Evolutionary conservation across 2,888 invertebrate genomes (phyloP), one percentile per base, ranked within the genome.

Genomic region (Helicoverpa assulta): DNA sequence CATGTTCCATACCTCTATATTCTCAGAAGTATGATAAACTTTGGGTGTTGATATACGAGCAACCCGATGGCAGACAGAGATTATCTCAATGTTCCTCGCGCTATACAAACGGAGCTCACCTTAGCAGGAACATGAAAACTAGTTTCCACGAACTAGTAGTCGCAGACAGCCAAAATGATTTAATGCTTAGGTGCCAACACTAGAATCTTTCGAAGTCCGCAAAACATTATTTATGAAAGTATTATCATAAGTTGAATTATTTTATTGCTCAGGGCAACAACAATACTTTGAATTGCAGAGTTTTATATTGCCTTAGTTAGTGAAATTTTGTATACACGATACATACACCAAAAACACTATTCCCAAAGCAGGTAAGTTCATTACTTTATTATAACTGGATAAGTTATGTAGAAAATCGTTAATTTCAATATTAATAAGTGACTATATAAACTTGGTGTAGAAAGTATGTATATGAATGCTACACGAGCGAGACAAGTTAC

Each of bases 141-240:
- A 83, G 77, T 82, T 82, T 80, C 80, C 60, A 55, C 69, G 65
- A 79, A 78, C 73, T 76, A 67, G 59, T 81, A 78, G 72, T 80
- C 66, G 79, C 78, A 80, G 73, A 70, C 79, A 79, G 62, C 69
- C 65, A 67, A 83, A 84, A 85, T 88, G 82, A 86, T 87, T 85
- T 84, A 85, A 82, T 79, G 74, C 64, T 76, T 73, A 73, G 75
- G 63, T 77, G 72, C 80, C 71, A 76, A 71, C 79, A 73, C 80
- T 78, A 73, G 81, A 70, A 71, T 67, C 65, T 77, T 76, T 79
- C 66, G 61, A 73, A 82, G 76, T 81, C 80, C 81, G 78, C 73
- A 76, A 81, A 82, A 76, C 78, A 75, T 84, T 81, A 74, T 79
- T 83, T 79, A 70, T 81, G 77, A 82, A 85, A 83, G 70, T 83